Evolutionary conservation across 2,113 vertebrate genomes (phyloP).

Genomic region (Myotis davidii): DNA sequence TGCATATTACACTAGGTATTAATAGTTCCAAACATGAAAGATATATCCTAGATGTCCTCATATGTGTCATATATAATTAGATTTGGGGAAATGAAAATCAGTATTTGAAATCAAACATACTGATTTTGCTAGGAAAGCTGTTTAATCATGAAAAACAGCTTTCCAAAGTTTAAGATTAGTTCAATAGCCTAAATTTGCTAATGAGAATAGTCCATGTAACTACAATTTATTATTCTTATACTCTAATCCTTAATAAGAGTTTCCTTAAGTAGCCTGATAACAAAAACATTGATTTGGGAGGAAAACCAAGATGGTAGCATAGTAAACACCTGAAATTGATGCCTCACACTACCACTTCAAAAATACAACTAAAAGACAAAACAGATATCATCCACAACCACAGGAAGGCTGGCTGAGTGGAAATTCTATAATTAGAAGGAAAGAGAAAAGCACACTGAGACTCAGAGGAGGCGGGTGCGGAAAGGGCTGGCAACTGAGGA

Average conservation of each 20-base stretch:
- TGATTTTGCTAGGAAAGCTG: not conserved
- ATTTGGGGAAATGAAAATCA: conserved; percentile 11
- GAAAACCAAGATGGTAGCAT: too few species aligned
- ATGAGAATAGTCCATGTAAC: not conserved
- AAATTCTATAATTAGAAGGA: too few species aligned
- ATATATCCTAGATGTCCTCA: not conserved
- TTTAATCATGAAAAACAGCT: conserved; percentile 33
- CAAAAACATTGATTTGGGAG: not conserved
- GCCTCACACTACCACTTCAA: too few species aligned
- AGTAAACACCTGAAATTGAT: too few species aligned
- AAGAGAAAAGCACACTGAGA: too few species aligned
- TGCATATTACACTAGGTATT: conserved; percentile 24
- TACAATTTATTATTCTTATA: conserved; percentile 17
- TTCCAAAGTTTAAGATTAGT: conserved; percentile 39
- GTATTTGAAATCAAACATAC: conserved; percentile 18
- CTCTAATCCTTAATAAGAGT: conserved; percentile 29
- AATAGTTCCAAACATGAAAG: conserved; percentile 12
- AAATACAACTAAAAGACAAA: too few species aligned
- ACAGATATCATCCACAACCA: too few species aligned
- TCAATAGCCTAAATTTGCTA: conserved; percentile 8
- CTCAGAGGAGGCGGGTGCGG: too few species aligned
- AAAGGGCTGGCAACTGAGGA: too few species aligned
- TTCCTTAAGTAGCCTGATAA: not conserved
- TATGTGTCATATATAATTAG: not conserved
- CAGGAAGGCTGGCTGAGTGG: too few species aligned